Percentiles rank a stretch among this genome's conserved stretches.
Evolutionary conservation across 1,140 invertebrate species (phyloP).

Genomic region (Papilio aristodemus): DNA sequence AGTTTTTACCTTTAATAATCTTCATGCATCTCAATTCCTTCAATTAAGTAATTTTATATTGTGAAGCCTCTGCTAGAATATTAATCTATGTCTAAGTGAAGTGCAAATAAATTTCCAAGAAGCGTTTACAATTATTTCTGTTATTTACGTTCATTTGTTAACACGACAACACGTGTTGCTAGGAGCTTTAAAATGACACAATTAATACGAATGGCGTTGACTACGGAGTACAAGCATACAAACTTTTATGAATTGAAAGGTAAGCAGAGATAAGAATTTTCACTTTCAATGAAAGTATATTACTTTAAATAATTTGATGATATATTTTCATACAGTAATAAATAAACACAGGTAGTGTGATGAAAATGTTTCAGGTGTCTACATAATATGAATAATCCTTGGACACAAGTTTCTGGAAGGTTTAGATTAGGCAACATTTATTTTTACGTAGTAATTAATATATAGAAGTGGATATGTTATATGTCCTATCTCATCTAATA

Average conservation of each 20-base stretch:
- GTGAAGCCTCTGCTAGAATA: neutral
- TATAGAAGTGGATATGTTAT: too few species aligned
- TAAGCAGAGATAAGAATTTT: neutral
- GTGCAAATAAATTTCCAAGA: slow-evolving; percentile 10
- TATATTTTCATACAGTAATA: too few species aligned
- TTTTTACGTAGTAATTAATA: too few species aligned
- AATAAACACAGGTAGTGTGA: too few species aligned
- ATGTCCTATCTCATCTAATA: too few species aligned
- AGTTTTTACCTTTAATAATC: too few species aligned
- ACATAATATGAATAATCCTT: too few species aligned
- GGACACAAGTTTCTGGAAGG: too few species aligned
- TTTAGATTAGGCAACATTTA: too few species aligned
- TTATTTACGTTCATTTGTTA: slow-evolving; percentile 11
- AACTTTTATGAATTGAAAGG: neutral
- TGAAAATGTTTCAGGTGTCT: too few species aligned
- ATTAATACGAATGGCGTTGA: neutral
- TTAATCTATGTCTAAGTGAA: neutral
- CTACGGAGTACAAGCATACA: neutral
- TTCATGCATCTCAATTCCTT: too few species aligned
- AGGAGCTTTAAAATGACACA: neutral
- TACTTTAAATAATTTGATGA: neutral
- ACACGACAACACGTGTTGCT: neutral
- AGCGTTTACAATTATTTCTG: neutral
- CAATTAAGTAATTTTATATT: too few species aligned
- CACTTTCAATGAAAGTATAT: neutral